Evolutionary conservation across 1,140 invertebrate genomes (phyloP).

Genomic region (Cepaea nemoralis): DNA sequence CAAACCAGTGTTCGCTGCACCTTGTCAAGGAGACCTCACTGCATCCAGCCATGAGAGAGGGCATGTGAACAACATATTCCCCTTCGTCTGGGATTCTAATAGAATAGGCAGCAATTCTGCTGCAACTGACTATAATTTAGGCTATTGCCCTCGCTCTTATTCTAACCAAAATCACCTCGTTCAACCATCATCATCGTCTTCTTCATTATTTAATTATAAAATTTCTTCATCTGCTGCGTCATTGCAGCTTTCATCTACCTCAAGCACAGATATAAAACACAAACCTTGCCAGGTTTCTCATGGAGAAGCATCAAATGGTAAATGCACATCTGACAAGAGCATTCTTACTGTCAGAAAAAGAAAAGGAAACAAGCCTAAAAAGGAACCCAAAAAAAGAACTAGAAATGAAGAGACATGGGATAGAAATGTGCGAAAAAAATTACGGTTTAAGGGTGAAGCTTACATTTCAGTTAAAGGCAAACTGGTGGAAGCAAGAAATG

Average conservation of each 20-base stretch:
- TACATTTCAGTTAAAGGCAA: conserved; percentile 33
- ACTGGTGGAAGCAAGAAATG: conserved; percentile 17
- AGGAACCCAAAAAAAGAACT: conserved; percentile 25
- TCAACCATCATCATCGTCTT: conserved; percentile 26
- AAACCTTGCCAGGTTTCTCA: background rate
- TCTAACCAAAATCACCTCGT: background rate
- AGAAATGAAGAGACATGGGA: conserved; percentile 33
- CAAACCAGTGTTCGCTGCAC: background rate
- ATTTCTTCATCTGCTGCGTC: background rate
- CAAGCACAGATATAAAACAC: background rate
- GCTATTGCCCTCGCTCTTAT: background rate
- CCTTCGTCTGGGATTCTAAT: background rate
- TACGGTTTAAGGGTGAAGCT: conserved; percentile 34
- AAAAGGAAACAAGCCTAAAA: conserved; percentile 18
- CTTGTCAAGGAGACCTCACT: background rate
- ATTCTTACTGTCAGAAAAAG: background rate
- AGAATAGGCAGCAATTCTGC: background rate
- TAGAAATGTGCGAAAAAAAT: conserved; percentile 30
- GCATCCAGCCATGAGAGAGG: background rate
- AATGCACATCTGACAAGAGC: background rate
- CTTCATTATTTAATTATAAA: conserved; percentile 18
- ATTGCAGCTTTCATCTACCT: background rate
- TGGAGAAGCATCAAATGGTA: background rate
- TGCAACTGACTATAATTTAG: background rate
- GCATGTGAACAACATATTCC: background rate